These are phyloP conservation scores for Spinibarbus caldwelli DNA, from an alignment of 2,797 vertebrate species.

Conservation along the genomic window DNA sequence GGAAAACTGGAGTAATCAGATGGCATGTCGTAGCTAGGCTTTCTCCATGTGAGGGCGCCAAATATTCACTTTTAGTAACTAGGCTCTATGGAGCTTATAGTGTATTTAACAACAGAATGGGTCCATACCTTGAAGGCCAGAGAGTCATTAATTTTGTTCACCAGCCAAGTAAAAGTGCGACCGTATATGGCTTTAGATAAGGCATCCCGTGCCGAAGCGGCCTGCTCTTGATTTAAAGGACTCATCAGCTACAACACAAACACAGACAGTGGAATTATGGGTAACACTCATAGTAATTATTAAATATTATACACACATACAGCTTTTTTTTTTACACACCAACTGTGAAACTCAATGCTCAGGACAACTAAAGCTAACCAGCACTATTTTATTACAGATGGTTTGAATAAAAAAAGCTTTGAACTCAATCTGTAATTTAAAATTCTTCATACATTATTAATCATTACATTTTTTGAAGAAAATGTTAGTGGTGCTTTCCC, in stretches of 20 bases:
- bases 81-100: not conserved
- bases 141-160: constrained; percentile 93
- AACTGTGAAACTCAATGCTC: not conserved
- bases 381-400: no score
- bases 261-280: constrained; percentile 37
- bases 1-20: not conserved
- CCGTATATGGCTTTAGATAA: constrained; percentile 94
- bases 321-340: not conserved
- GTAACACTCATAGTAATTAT: not conserved
- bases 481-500: not conserved
- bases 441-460: not conserved
- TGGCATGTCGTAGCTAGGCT: not conserved
- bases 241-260: constrained; percentile 84
- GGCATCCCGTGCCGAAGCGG: constrained; percentile 89
- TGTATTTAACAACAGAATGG: not conserved
- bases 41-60: constrained; percentile 50
- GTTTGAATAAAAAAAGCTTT: not conserved
- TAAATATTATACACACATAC: not conserved
- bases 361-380: not conserved
- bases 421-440: not conserved
- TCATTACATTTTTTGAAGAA: not conserved
- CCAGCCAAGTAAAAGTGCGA: constrained; percentile 96
- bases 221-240: constrained; percentile 95
- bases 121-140: constrained; percentile 85
- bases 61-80: not conserved